Percentiles rank a stretch among this genome's conserved stretches.
These are phyloP conservation scores for Cyrtonyx montezumae DNA, from an alignment of 2,113 vertebrate genomes.

Conservation along the genomic window DNA sequence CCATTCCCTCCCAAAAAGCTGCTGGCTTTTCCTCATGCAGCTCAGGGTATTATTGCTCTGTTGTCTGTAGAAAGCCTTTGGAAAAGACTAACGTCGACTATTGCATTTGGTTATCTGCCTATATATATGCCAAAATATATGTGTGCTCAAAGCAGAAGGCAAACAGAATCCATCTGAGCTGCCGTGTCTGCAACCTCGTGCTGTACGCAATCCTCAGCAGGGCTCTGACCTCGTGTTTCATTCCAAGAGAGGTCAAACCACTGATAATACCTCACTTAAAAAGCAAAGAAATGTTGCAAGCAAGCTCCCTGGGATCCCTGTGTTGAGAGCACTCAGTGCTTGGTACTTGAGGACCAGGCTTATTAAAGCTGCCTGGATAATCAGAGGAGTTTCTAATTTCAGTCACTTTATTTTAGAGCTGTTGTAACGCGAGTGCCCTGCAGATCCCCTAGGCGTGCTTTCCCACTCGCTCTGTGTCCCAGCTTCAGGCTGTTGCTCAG, in stretches of 20 bases:
- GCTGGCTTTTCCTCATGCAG: not conserved
- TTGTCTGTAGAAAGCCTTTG: fast-evolving
- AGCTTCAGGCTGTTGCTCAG: not conserved
- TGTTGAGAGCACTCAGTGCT: not conserved
- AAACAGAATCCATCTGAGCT: not conserved
- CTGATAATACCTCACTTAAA: not conserved
- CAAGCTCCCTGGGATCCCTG: not conserved
- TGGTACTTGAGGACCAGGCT: not conserved
- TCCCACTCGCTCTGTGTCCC: not conserved
- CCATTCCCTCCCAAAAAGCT: not conserved
- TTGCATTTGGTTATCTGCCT: not conserved
- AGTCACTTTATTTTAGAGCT: not conserved
- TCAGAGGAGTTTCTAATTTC: not conserved
- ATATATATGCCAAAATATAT: not conserved
- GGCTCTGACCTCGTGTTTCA: fast-evolving
- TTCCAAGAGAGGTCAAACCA: not conserved
- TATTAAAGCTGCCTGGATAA: not conserved
- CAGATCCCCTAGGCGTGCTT: not conserved
- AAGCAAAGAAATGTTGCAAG: not conserved
- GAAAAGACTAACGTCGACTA: fast-evolving
- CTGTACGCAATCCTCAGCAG: not conserved
- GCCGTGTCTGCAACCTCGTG: not conserved
- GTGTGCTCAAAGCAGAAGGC: not conserved
- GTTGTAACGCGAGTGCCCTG: not conserved
- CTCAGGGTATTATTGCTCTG: fast-evolving